Evolutionary conservation across 2,113 vertebrate genomes (phyloP).

Genomic region (Daubentonia madagascariensis): DNA sequence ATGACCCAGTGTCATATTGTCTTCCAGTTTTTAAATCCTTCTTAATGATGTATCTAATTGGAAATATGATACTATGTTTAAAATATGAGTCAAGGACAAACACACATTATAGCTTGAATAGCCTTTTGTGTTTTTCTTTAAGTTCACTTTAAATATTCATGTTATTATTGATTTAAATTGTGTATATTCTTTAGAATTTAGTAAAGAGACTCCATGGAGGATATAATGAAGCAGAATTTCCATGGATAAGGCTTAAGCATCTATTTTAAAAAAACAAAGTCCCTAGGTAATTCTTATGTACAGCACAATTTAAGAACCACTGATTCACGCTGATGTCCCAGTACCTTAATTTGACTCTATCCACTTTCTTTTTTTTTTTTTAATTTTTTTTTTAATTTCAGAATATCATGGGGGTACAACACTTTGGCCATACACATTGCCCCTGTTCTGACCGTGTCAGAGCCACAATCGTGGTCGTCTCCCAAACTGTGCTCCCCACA

Average conservation of each 20-base stretch:
- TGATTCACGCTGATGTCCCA: not conserved
- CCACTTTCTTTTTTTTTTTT: not conserved
- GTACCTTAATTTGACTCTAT: not conserved
- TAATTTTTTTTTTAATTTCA: too few species aligned
- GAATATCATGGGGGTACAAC: too few species aligned
- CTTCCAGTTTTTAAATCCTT: not conserved
- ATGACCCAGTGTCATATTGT: not conserved
- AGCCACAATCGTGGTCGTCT: too few species aligned
- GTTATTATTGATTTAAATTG: not conserved
- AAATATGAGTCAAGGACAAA: not conserved
- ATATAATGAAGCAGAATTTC: not conserved
- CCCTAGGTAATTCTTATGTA: not conserved
- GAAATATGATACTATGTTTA: not conserved
- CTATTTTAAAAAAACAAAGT: not conserved
- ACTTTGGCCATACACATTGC: too few species aligned
- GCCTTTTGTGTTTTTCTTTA: not conserved
- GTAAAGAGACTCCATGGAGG: not conserved
- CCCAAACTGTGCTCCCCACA: too few species aligned
- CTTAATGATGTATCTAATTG: not conserved
- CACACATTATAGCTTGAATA: not conserved
- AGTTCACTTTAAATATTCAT: not conserved
- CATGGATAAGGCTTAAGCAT: not conserved
- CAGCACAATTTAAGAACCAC: not conserved
- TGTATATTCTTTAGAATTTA: not conserved
- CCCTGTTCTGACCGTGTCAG: too few species aligned